Percentiles rank a stretch among this genome's conserved stretches.
Evolutionary conservation across 2,888 invertebrate genomes (phyloP).

Genomic region (Syrphus vitripennis): DNA sequence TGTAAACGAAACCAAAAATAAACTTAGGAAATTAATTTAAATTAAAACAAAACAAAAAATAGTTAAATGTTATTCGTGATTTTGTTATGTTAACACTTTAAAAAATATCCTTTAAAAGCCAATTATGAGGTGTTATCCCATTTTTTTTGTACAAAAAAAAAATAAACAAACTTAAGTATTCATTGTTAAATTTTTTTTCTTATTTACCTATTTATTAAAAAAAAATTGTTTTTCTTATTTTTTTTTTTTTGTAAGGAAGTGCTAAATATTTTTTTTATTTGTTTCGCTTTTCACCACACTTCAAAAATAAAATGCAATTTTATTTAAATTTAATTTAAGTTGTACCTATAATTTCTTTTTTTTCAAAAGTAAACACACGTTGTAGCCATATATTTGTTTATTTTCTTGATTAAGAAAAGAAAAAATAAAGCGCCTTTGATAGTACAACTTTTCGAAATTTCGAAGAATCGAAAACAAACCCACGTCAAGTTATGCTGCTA

Average conservation of each 20-base stretch:
- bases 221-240: constrained; percentile 10
- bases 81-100: constrained; percentile 27
- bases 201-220: constrained; percentile 26
- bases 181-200: constrained; percentile 34
- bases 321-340: constrained; percentile 35
- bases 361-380: constrained; percentile 24
- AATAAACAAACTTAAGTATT: constrained; percentile 21
- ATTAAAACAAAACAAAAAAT: constrained; percentile 9
- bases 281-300: neutral
- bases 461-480: constrained; percentile 20
- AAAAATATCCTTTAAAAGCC: neutral
- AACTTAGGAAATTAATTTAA: constrained; percentile 39
- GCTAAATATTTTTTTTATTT: constrained; percentile 25
- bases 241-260: constrained; percentile 48
- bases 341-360: constrained; percentile 10
- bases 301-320: constrained; percentile 46
- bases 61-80: constrained; percentile 48
- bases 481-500: constrained; percentile 63
- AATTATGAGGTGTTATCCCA: constrained; percentile 7
- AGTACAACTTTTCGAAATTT: constrained; percentile 63
- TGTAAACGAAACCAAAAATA: constrained; percentile 66
- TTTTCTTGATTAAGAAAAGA: constrained; percentile 1
- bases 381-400: constrained; percentile 65
- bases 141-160: neutral
- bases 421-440: constrained; percentile 52